Conservation (phyloP, 2,888 invertebrate species). For the Spilosoma lubricipeda region DNA sequence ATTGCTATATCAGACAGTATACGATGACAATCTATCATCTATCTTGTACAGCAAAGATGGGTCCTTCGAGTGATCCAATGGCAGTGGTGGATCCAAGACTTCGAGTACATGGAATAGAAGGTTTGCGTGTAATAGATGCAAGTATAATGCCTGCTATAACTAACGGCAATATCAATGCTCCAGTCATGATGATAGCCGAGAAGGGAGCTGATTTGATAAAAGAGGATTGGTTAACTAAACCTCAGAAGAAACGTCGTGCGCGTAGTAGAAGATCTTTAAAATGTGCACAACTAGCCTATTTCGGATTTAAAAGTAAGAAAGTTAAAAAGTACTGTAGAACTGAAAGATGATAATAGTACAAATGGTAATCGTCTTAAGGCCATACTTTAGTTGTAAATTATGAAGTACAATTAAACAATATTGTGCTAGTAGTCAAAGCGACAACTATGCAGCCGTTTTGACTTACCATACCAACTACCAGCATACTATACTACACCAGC, state of each 20-base stretch:
- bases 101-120: conserved; percentile 91
- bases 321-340: conserved; percentile 57
- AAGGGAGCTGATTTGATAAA: conserved; percentile 94
- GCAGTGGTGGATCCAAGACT: conserved; percentile 94
- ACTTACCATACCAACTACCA: too few relatives aligned
- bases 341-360: conserved; percentile 66
- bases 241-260: conserved; percentile 56
- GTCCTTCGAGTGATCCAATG: conserved; percentile 90
- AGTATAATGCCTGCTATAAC: conserved; percentile 95
- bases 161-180: conserved; percentile 95
- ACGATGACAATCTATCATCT: conserved; percentile 96
- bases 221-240: conserved; percentile 87
- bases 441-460: background rate
- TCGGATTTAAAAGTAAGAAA: conserved; percentile 53
- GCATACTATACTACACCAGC: background rate
- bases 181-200: conserved; percentile 95
- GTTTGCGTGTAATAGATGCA: conserved; percentile 94
- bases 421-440: background rate
- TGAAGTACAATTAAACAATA: conserved; percentile 9
- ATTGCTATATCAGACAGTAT: conserved; percentile 93
- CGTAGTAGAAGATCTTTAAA: conserved; percentile 63
- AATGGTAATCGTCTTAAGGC: conserved; percentile 42
- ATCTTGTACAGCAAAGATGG: conserved; percentile 95
- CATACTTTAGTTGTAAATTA: conserved; percentile 46
- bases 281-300: conserved; percentile 59